Evolutionary conservation across 2,888 invertebrate species (phyloP), one percentile per base, ranked within the genome.

Genomic region (Imbricaverruca yamaguchii): DNA sequence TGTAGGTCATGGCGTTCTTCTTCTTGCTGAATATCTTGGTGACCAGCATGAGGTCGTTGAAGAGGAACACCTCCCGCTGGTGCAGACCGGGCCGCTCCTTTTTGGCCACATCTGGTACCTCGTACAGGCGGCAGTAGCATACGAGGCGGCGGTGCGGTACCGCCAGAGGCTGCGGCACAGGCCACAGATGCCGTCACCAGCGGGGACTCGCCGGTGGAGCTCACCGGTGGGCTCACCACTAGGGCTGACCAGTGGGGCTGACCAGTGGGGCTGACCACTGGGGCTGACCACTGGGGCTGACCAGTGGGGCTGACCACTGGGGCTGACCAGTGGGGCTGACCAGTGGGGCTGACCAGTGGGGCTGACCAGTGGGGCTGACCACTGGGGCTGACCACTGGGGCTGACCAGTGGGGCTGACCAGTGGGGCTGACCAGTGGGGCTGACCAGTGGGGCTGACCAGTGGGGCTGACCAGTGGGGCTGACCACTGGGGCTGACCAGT

Each of bases 1-100:
- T 96, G 89, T 98, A 98, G 15, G 97, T 97, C 83, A 96, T 96
- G 56, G 95, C 95, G 61, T 93, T 95, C 88, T 97, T 97, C 91
- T 97, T 97, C 90, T 97, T 97, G 90, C 95, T 96, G 87, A 97
- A 92, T 86, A 97, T 97, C 89, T 98, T 98, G 77, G 97, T 97
- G 83, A 98, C 96, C 85, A 99, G 94, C 85, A 99, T 91, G 86
- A 98, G 90, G 88, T 99, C 98, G 88, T 99, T 99, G 90, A 99
- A 99, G 23, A 99, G 92, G 89, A 98, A 98, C 83, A 98, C 96
- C 91, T 98, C 92, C 81, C 92, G 88, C 85, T 90, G 90, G 85
- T 90, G 90, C 67, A 96, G 94, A 0, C 96, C 96, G 21, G 87
- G 87, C 82, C 85, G 84, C 86, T 98, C 98, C 88, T 96, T 96